phyloP scores from a whole-genome alignment of 2,113 vertebrate genomes.

The Nothoprocta perdicaria region DNA sequence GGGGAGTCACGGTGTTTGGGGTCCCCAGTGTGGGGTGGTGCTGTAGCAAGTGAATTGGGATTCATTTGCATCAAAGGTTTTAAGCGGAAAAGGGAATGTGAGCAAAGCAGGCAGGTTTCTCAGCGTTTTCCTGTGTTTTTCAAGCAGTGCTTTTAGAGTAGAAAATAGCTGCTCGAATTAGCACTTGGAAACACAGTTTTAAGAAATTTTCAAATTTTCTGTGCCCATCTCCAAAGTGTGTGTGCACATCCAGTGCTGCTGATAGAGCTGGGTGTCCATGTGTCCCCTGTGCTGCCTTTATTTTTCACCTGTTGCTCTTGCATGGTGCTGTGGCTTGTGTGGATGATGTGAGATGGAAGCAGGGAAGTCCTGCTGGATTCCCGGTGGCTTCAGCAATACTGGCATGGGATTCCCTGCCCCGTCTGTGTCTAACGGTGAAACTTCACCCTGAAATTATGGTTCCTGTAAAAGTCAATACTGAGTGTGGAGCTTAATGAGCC shows the following conservation, averaged over 20 bases:
- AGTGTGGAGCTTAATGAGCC: background rate
- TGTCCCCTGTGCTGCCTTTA: fast-evolving
- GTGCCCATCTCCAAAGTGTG: background rate
- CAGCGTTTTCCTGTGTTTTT: background rate
- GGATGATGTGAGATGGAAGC: fast-evolving
- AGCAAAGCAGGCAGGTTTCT: background rate
- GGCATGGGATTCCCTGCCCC: background rate
- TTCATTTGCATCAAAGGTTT: background rate
- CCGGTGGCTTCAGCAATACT: fast-evolving
- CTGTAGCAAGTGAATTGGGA: conserved; percentile 64
- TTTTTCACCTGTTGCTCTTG: background rate
- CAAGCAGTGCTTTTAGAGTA: background rate
- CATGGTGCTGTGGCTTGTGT: fast-evolving
- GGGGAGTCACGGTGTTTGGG: conserved; percentile 64
- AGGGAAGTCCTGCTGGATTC: background rate
- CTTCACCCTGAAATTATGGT: background rate
- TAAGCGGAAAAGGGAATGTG: background rate
- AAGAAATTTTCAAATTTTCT: background rate
- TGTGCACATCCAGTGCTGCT: background rate
- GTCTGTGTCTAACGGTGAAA: fast-evolving
- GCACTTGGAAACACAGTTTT: conserved; percentile 38
- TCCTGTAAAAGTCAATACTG: background rate
- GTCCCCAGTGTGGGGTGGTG: conserved; percentile 34
- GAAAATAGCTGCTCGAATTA: background rate
- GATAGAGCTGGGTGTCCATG: fast-evolving